Base-by-base conservation (phyloP, 2,888 invertebrate genomes). In the Achlya flavicornis region DNA sequence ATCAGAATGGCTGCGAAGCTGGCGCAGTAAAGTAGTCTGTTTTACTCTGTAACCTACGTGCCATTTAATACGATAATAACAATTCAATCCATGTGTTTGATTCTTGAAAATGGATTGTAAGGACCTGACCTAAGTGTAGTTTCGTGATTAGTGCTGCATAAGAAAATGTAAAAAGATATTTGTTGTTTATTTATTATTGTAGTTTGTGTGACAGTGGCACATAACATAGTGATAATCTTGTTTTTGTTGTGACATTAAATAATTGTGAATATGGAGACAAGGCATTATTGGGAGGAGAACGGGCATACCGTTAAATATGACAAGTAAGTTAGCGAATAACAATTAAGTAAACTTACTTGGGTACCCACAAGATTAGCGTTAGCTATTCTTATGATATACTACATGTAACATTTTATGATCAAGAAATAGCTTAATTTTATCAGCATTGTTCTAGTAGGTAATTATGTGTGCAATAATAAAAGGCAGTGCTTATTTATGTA, bases 251-350 rank as follows among this genome's bases (percentile, higher is more conserved):
- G 84, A 78, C 68, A 78, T 67, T 74, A 82, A 83, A n/a, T n/a
- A 19, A 19, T 41, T 60, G 80, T 86, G 73, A 90, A 85, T 83
- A 93, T 93, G 93, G 93, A 93, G 86, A 87, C 88, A 65, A 85
- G 88, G 67, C 80, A 89, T 75, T 93, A 89, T 79, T 93, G 93
- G 93, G 91, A 92, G 71, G 93, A 92, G 73, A 92, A 88, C 78
- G 91, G 92, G 66, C 89, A 87, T 77, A 66, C 85, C 78, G 87
- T 87, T 64, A 93, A 93, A 79, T 92, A 90, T 85, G 91, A 92
- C 76, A 91, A 88, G 93, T 93, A 79, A 88, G 91, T 86, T 19
- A 53, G 10, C 53, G 19, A 57, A 16, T 58, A 26, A 0, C 8
- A 14, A 33, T 0, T 32, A 33, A 32, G 4, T 58, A 1, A 0